Evolutionary conservation across 2,113 vertebrate species (phyloP).

Genomic region (Tringa solitaria): DNA sequence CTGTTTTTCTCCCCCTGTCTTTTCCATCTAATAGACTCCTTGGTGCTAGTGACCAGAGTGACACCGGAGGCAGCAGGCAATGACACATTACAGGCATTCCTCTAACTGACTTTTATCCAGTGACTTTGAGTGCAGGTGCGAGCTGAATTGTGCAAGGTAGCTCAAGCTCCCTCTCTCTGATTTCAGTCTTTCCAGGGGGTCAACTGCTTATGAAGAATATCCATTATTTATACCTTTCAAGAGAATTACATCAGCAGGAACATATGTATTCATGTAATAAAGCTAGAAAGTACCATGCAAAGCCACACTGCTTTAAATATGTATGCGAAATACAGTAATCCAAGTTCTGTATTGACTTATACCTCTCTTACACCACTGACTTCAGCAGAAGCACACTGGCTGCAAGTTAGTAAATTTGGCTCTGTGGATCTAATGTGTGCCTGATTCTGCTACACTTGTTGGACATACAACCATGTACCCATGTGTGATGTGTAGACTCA

Average conservation of each 20-base stretch:
- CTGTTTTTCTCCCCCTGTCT: constrained; percentile 35
- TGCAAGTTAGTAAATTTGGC: neutral
- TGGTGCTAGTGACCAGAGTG: constrained; percentile 43
- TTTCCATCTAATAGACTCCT: constrained; percentile 55
- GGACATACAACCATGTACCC: rapidly evolving
- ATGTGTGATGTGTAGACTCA: neutral
- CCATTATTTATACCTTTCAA: constrained; percentile 63
- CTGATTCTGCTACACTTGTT: neutral
- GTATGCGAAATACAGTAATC: neutral
- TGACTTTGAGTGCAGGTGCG: constrained; percentile 10
- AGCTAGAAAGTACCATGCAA: neutral
- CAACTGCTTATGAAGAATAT: constrained; percentile 45
- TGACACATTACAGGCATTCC: constrained; percentile 57
- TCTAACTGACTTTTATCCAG: constrained; percentile 62
- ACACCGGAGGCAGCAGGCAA: constrained; percentile 54
- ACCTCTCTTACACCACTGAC: neutral
- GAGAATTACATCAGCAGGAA: constrained; percentile 44
- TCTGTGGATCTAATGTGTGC: no score
- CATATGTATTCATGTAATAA: constrained; percentile 47
- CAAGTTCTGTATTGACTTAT: neutral
- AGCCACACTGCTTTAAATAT: constrained; percentile 18
- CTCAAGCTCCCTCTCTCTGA: constrained; percentile 14
- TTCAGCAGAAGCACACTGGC: neutral
- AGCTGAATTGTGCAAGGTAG: constrained; percentile 8
- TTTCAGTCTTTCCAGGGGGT: constrained; percentile 42